These are phyloP conservation scores for Nebria brevicollis DNA, from an alignment of 2,888 invertebrate species.

Conservation along the genomic window DNA sequence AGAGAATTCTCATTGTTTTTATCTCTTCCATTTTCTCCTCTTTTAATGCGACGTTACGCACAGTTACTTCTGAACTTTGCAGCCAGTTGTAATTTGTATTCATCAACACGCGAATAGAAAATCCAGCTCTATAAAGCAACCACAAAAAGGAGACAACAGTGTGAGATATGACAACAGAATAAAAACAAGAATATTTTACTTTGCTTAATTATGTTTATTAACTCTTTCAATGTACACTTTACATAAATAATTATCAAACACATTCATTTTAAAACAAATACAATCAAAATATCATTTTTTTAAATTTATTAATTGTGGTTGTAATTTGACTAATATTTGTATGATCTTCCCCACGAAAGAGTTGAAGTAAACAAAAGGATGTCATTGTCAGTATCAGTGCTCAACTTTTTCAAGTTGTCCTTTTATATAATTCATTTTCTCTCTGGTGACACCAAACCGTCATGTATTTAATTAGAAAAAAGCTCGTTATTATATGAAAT, in stretches of 20 bases:
- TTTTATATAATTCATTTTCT: conserved; percentile 11
- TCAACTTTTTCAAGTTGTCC: neutral
- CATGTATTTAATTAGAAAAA: conserved; percentile 39
- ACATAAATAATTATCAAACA: no score
- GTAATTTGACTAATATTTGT: no score
- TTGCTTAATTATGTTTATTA: conserved; percentile 7
- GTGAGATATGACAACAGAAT: neutral
- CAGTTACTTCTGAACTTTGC: conserved; percentile 46
- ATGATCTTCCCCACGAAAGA: neutral
- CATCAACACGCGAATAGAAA: conserved; percentile 44
- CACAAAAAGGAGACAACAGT: neutral
- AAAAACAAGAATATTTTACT: neutral
- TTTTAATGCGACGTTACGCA: conserved; percentile 46
- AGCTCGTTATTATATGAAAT: conserved; percentile 28
- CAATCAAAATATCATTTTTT: no score
- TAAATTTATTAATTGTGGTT: no score
- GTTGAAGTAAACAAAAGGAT: conserved; percentile 31
- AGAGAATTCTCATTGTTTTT: conserved; percentile 31
- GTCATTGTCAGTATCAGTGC: conserved; percentile 21
- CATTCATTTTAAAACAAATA: no score
- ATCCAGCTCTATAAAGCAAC: conserved; percentile 22
- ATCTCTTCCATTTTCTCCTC: conserved; percentile 40
- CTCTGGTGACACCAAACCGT: conserved; percentile 29
- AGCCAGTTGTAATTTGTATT: conserved; percentile 46
- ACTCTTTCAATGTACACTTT: neutral